Evolutionary conservation across 2,888 invertebrate species (phyloP).

Genomic region (Pristionchus japonicus): DNA sequence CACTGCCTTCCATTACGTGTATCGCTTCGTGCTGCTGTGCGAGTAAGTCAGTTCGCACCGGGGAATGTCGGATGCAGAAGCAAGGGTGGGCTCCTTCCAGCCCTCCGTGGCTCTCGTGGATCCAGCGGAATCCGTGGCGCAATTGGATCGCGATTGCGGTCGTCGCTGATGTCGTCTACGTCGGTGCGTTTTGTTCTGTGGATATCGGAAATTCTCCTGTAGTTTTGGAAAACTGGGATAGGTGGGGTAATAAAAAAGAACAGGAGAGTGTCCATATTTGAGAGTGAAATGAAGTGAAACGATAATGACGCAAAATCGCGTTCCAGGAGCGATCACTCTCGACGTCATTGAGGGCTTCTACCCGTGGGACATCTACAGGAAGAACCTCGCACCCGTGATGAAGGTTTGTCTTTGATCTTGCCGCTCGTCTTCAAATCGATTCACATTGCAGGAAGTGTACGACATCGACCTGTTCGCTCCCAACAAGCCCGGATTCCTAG

Average conservation of each 20-base stretch:
- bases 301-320: neutral
- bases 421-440: no score
- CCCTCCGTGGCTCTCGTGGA: neutral
- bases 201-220: neutral
- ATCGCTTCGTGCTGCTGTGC: neutral
- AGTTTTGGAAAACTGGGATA: no score
- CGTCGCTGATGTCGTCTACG: neutral
- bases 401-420: neutral
- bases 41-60: neutral
- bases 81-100: neutral
- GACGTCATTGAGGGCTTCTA: neutral
- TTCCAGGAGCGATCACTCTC: neutral
- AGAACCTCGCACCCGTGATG: neutral
- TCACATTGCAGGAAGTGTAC: neutral
- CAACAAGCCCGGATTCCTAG: neutral
- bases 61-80: neutral
- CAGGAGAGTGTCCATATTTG: no score
- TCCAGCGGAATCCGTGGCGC: neutral
- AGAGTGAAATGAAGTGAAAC: no score
- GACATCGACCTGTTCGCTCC: neutral
- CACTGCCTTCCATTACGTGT: neutral
- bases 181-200: neutral
- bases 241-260: no score
- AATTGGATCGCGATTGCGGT: neutral
- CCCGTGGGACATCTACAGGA: neutral